Evolutionary conservation across 2,113 vertebrate species (phyloP), one percentile per base, ranked within the genome.

Genomic region (Istiophorus platypterus): DNA sequence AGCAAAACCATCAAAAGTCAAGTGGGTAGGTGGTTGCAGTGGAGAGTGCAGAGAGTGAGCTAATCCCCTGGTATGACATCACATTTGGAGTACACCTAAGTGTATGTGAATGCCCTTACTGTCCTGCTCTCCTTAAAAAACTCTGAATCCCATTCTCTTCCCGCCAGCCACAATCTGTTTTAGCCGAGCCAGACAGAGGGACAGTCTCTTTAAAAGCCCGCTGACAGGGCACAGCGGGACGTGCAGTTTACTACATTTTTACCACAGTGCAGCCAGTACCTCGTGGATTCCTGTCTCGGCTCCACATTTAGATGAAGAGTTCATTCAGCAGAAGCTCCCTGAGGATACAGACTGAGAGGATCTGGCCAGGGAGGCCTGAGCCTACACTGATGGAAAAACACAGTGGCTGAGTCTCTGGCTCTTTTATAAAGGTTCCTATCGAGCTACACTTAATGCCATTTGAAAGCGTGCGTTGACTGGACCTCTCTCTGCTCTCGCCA

Each of bases 221-320:
- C 76, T 87, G 84, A 89, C 85, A 71, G 51, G 66, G 80, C 85
- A 76, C 84, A 86, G 75, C 31, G 5, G 85, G 82, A 81, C 63
- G 47, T 6, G 34, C 54, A 52, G 29, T 78, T 89, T 89, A 85
- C 80, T 85, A 81, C 80, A 80, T 78, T 78, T 84, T 52, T 66
- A 39, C 70, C 0, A 1, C 47, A 27, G 59, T 51, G 0, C 5
- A 0, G 78, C 84, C 79, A 78, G 68, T 65, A 78, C 31, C 24
- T 69, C 76, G 82, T 83, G 76, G 80, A 89, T 80, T 89, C 85
- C 87, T 85, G 72, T 72, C 72, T 78, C 31, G 24, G 75, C 68
- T 85, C 81, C 78, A 87, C 82, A 80, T 86, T 90, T 88, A 82
- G 78, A 90, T 80, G 78, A 85, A 82, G 78, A 72, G 72, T 82